Conservation (phyloP, 2,113 vertebrate species). For the Actenoides lindsayi region DNA sequence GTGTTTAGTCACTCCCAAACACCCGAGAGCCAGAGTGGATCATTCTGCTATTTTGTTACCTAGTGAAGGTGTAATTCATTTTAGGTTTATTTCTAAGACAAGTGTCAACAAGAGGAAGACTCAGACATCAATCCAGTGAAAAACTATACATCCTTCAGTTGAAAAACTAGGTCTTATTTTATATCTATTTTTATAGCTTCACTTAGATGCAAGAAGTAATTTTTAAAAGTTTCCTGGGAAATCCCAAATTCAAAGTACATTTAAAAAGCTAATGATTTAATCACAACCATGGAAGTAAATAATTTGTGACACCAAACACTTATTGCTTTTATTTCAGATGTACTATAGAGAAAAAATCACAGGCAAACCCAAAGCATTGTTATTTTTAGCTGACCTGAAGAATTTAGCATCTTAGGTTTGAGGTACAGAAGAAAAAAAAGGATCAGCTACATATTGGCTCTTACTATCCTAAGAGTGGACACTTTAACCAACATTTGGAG, state of each 20-base stretch:
- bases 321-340: background rate
- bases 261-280: background rate
- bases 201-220: background rate
- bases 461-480: background rate
- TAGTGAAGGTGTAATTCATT: background rate
- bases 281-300: background rate
- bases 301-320: background rate
- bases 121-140: background rate
- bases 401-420: background rate
- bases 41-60: background rate
- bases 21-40: background rate
- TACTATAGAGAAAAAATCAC: background rate
- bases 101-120: background rate
- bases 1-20: background rate
- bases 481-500: background rate
- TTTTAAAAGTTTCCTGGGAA: background rate
- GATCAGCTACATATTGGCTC: background rate
- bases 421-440: background rate
- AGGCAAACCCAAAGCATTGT: background rate
- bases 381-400: background rate
- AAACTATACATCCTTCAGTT: background rate
- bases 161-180: background rate
- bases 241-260: background rate
- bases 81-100: background rate
- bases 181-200: background rate